Evolutionary conservation across 2,888 invertebrate species (phyloP).

Genomic region (Helicoverpa assulta): DNA sequence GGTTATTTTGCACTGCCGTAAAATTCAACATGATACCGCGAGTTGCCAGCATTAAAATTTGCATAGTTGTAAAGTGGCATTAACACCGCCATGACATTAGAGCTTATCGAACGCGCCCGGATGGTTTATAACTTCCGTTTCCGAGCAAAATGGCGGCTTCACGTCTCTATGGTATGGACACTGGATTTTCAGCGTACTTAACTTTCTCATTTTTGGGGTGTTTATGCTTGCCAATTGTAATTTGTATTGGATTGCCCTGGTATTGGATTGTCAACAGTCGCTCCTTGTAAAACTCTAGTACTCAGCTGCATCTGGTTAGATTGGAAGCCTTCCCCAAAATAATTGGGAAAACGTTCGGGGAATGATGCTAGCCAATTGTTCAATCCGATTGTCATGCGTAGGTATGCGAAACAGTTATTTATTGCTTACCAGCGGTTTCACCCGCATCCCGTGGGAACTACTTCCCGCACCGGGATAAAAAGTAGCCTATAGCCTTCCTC

Average conservation of each 20-base stretch:
- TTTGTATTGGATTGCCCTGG: no score
- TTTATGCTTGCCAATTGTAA: background rate
- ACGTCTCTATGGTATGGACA: constrained; percentile 46
- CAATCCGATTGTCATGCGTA: background rate
- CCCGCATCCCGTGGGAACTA: no score
- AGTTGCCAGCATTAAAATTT: constrained; percentile 61
- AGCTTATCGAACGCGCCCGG: constrained; percentile 69
- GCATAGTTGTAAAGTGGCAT: constrained; percentile 62
- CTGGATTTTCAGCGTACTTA: constrained; percentile 33
- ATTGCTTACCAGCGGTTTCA: no score
- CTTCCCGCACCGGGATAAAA: no score
- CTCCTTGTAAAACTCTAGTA: no score
- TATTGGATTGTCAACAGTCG: no score
- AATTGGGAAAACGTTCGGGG: no score
- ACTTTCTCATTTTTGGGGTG: constrained; percentile 5
- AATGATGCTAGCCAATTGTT: background rate
- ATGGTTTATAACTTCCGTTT: constrained; percentile 72
- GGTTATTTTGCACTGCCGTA: constrained; percentile 21
- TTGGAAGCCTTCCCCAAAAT: no score
- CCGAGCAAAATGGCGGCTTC: constrained; percentile 59
- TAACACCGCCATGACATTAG: constrained; percentile 65
- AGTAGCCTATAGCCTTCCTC: no score
- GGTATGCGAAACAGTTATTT: background rate
- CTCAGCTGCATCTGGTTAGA: no score
- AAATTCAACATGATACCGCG: constrained; percentile 37